Evolutionary conservation across 1,140 invertebrate genomes (phyloP).

Genomic region (Drosophila pallidifrons): DNA sequence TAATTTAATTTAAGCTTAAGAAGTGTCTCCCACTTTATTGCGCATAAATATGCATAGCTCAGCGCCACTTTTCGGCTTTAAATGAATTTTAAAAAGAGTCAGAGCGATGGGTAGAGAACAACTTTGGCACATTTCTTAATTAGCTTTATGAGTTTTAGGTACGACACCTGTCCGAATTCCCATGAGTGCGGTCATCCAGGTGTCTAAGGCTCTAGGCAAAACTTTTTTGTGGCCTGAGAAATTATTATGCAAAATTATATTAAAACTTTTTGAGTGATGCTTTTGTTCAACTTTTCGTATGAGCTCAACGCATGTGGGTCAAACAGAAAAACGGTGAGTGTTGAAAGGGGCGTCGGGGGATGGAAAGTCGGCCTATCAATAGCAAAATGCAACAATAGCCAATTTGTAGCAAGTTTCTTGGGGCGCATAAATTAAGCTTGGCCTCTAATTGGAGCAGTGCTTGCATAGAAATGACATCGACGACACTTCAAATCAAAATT

Average conservation of each 20-base stretch:
- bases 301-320: constrained; percentile 23
- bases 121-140: constrained; percentile 81
- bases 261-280: constrained; percentile 70
- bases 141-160: constrained; percentile 76
- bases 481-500: constrained; percentile 78
- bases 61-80: constrained; percentile 55
- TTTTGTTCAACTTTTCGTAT: constrained; percentile 67
- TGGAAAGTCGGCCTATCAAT: constrained; percentile 57
- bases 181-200: constrained; percentile 73
- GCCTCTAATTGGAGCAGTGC: constrained; percentile 69
- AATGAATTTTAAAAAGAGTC: constrained; percentile 64
- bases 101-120: constrained; percentile 16
- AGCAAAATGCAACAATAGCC: constrained; percentile 70
- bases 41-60: constrained; percentile 45
- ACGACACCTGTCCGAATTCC: constrained; percentile 69
- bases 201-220: constrained; percentile 40
- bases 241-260: constrained; percentile 78
- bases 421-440: constrained; percentile 75
- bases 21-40: constrained; percentile 23
- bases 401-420: constrained; percentile 74
- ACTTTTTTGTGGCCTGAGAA: constrained; percentile 43
- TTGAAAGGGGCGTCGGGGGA: background rate
- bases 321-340: background rate
- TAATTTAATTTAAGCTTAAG: constrained; percentile 39
- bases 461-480: constrained; percentile 59